Conservation (phyloP, 2,113 vertebrate genomes). For the Zeus faber region DNA sequence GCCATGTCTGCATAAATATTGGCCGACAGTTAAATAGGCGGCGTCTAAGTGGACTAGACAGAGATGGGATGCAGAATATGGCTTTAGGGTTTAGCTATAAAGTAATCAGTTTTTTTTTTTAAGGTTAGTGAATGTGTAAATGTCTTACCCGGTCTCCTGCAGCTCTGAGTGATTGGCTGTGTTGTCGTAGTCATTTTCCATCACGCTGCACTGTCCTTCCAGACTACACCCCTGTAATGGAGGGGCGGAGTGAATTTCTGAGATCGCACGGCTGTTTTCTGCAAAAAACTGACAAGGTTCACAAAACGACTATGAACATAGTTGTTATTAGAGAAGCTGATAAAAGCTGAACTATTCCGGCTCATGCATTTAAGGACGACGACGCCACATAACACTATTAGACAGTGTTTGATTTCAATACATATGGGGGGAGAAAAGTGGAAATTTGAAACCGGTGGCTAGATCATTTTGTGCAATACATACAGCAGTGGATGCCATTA, state of each 20-base stretch:
- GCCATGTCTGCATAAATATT: no score
- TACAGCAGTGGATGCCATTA: constrained; percentile 51
- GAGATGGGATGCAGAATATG: no score
- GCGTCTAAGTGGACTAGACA: no score
- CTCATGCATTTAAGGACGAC: constrained; percentile 56
- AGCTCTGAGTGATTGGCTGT: constrained; percentile 78
- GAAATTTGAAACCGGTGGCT: constrained; percentile 22
- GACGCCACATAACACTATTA: constrained; percentile 4
- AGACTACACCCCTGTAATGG: constrained; percentile 83
- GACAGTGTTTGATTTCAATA: constrained; percentile 34
- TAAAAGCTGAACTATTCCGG: constrained; percentile 31
- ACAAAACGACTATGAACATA: no score
- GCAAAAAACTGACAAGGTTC: no score
- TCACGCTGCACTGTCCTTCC: constrained; percentile 85
- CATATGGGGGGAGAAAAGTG: constrained; percentile 20
- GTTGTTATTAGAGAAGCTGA: constrained; percentile 23
- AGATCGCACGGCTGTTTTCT: no score
- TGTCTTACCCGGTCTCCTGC: constrained; percentile 82
- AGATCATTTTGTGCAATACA: constrained; percentile 6
- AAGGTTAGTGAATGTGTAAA: no score
- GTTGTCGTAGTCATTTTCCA: constrained; percentile 89
- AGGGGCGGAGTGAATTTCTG: no score
- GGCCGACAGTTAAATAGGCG: no score
- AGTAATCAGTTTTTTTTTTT: no score
- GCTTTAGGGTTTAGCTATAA: no score